phyloP scores from a whole-genome alignment of 2,888 invertebrate species.

The Hyposoter dolosus region DNA sequence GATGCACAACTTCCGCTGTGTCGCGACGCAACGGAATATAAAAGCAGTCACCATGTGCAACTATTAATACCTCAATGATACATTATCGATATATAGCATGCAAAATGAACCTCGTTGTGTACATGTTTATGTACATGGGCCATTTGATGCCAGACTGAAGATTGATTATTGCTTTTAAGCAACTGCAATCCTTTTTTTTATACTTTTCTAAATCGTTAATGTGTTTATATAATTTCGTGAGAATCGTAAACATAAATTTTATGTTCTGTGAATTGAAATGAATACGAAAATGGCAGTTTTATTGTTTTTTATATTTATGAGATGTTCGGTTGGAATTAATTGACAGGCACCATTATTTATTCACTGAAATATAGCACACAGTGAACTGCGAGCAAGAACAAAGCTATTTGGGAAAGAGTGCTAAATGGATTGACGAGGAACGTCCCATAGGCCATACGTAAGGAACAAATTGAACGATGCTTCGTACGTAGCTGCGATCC shows the following conservation, averaged over 20 bases:
- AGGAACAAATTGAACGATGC: conserved; percentile 33
- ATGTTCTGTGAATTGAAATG: neutral
- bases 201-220: neutral
- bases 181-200: neutral
- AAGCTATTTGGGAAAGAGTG: neutral
- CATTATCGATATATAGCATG: neutral
- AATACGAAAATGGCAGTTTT: neutral
- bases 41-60: neutral
- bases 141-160: neutral
- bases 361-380: neutral
- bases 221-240: neutral
- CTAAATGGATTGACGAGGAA: conserved; percentile 4
- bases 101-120: neutral
- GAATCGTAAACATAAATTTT: neutral
- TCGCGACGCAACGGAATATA: conserved; percentile 12
- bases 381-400: neutral
- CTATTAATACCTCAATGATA: conserved; percentile 21
- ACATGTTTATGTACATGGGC: conserved; percentile 9
- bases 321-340: neutral
- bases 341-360: neutral
- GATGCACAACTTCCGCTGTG: conserved; percentile 10
- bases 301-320: neutral
- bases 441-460: conserved; percentile 3
- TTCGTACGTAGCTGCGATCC: conserved; percentile 50
- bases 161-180: neutral